Evolutionary conservation across 2,888 invertebrate genomes (phyloP).

Genomic region (Pristionchus entomophagus): DNA sequence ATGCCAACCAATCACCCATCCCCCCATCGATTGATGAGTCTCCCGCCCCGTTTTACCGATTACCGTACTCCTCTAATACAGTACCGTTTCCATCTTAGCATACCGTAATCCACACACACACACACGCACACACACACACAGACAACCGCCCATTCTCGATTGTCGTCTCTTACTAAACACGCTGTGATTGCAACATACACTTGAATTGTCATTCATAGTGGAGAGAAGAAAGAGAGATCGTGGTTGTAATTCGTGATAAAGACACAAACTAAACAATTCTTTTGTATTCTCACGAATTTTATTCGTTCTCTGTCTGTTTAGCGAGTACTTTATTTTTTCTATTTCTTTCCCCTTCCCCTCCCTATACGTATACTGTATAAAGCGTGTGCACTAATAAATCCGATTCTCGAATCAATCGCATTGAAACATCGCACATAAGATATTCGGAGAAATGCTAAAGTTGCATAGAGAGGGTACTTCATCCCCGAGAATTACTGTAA

Average conservation of each 20-base stretch:
- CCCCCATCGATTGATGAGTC: background rate
- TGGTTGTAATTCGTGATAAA: background rate
- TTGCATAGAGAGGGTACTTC: too few relatives aligned
- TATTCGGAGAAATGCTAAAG: too few relatives aligned
- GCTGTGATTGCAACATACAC: background rate
- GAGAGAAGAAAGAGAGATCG: background rate
- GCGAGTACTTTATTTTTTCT: background rate
- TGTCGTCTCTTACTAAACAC: constrained; percentile 33
- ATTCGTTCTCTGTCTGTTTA: background rate
- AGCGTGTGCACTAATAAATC: constrained; percentile 27
- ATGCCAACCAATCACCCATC: background rate
- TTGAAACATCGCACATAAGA: background rate
- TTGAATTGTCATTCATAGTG: constrained; percentile 23
- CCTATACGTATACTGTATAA: constrained; percentile 38
- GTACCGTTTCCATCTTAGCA: background rate
- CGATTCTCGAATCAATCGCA: background rate
- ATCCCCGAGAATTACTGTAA: too few relatives aligned
- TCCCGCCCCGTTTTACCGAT: constrained; percentile 1
- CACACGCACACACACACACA: too few relatives aligned
- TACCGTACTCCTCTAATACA: constrained; percentile 3
- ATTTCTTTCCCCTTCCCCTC: background rate
- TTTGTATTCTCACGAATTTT: constrained; percentile 15
- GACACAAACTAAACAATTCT: background rate
- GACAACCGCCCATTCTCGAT: background rate
- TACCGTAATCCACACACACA: background rate